Evolutionary conservation across 2,113 vertebrate genomes (phyloP), one percentile per base, ranked within the genome.

Genomic region (Triplophysa tibetana): DNA sequence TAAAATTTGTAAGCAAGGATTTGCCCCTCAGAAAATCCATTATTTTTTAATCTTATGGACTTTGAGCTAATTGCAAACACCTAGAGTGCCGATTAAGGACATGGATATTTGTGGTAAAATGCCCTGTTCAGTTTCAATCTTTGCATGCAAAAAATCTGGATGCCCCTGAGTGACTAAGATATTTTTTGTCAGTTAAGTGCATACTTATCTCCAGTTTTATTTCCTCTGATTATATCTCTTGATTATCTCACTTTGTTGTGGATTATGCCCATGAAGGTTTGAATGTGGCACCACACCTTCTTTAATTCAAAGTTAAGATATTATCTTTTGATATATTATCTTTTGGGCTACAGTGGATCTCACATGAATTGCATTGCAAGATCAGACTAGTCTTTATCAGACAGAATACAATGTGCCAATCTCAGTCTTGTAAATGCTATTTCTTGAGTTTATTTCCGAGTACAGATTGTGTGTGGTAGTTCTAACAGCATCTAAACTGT

Each of bases 1-100:
- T 70, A 61, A 48, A 63, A 79, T 79, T 43, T 72, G 52, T 75
- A 45, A 52, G 10, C 17, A 43, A 56, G 54, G 79, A 81, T 81
- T 75, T 75, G 60, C 63, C 26, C 12, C 50, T 81, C 79, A 62
- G 38, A 67, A 38, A 68, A 75, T 81, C 41, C 54, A 58, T 50
- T 66, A 75, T 75, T 61, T 81, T 67, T 43, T 4, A 45, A 52
- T 52, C 54, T 75, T 81, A 68, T 41, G 52, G 65, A 52, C 21
- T 80, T 74, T 48, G 48, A 19, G 48, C 61, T 54, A 52, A 65
- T 38, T 45, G 41, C 61, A 73, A 73, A 26, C 26, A 52, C 58
- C 45, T 19, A 50, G 19, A 3, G n/a, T 41, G 60, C 8, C 4
- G 5, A 41, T 56, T 43, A 56, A 66, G 29, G 19, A 45, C 45